Conservation (phyloP, 2,888 invertebrate genomes). For the Zootermopsis nevadensis region DNA sequence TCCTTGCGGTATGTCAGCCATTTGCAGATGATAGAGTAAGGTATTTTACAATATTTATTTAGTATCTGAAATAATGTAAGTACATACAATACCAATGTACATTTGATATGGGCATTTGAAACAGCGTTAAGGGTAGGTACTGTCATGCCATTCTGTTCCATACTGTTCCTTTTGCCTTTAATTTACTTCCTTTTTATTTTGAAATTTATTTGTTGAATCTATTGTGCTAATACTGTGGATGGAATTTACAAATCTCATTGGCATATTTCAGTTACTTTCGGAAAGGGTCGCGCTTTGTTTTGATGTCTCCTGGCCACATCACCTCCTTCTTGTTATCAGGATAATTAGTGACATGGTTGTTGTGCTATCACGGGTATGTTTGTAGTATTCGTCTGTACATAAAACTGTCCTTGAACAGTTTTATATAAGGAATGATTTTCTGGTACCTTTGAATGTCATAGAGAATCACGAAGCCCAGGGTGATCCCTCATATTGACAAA, state of each 20-base stretch:
- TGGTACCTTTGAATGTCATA: too few species aligned
- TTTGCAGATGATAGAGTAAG: background rate
- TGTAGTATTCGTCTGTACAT: too few species aligned
- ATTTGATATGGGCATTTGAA: too few species aligned
- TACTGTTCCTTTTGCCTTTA: conserved; percentile 27
- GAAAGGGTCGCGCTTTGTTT: background rate
- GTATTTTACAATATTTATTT: too few species aligned
- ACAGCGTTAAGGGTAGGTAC: background rate
- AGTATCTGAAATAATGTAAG: too few species aligned
- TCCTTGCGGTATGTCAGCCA: background rate
- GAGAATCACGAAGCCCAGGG: too few species aligned
- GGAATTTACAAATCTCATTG: background rate
- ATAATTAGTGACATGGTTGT: background rate
- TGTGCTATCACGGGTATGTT: conserved; percentile 26
- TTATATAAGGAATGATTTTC: too few species aligned
- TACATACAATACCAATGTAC: too few species aligned
- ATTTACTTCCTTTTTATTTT: background rate
- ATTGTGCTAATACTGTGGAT: background rate
- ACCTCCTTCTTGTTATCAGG: conserved; percentile 4
- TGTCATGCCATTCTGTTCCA: conserved; percentile 8
- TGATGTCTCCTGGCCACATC: background rate
- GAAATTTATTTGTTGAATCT: background rate
- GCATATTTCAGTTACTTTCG: background rate
- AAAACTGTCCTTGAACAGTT: too few species aligned
- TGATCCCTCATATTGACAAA: too few species aligned